Conservation (phyloP, 2,113 vertebrate genomes). For the Morone saxatilis region DNA sequence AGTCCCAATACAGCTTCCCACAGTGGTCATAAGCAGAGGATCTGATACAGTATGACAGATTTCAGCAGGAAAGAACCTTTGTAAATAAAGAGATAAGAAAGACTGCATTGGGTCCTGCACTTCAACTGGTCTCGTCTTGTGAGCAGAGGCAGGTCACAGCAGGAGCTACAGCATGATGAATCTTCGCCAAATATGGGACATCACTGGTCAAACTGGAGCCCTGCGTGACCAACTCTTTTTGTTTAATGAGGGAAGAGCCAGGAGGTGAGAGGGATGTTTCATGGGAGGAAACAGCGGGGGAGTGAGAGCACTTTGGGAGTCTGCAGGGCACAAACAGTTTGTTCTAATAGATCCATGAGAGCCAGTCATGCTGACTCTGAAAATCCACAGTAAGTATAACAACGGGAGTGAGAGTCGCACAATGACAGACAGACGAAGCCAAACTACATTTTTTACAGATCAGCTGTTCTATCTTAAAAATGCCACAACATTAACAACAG, state of each 20-base stretch:
- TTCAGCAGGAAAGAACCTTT: conserved; percentile 10
- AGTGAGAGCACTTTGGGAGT: conserved; percentile 22
- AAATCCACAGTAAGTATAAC: conserved; percentile 11
- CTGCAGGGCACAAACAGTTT: conserved; percentile 42
- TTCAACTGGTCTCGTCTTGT: background rate
- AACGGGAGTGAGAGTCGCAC: conserved; percentile 16
- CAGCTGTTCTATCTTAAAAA: conserved; percentile 62
- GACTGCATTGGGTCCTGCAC: background rate
- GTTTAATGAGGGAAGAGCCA: conserved; percentile 38
- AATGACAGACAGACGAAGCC: conserved; percentile 11
- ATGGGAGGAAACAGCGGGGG: conserved; percentile 20
- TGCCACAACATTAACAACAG: conserved; percentile 50
- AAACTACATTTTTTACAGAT: conserved; percentile 53
- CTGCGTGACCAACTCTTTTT: background rate
- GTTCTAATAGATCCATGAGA: conserved; percentile 28
- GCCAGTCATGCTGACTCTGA: conserved; percentile 25
- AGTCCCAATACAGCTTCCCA: background rate
- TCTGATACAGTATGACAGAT: conserved; percentile 11
- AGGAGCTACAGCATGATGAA: conserved; percentile 18
- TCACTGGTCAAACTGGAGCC: conserved; percentile 9
- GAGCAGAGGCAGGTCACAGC: conserved; percentile 23
- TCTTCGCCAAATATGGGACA: conserved; percentile 31
- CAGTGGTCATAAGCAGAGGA: background rate
- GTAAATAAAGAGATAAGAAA: conserved; percentile 22
- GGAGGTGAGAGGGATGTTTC: conserved; percentile 36